Percentiles rank a stretch among this genome's conserved stretches.
Conservation (phyloP, 2,113 vertebrate genomes). For the Thryonomys swinderianus region DNA sequence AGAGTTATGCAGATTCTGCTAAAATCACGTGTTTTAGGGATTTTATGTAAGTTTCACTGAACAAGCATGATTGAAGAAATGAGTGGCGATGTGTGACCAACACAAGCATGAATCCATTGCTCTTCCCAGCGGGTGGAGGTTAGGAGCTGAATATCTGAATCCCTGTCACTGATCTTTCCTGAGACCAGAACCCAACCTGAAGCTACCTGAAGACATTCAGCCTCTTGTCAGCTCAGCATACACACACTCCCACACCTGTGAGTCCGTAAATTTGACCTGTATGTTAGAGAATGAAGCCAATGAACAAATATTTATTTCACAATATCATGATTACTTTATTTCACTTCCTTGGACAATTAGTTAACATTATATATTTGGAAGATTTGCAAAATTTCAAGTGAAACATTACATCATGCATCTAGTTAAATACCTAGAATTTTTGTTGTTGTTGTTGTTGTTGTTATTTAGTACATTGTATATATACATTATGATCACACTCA, state of each 20-base stretch:
- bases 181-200: accelerated
- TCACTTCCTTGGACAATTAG: neutral
- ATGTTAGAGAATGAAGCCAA: neutral
- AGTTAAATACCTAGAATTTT: no score
- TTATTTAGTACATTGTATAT: no score
- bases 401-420: no score
- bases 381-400: neutral
- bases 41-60: neutral
- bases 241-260: no score
- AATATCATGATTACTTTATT: neutral
- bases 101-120: neutral
- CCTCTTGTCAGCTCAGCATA: neutral
- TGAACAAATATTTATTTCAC: neutral
- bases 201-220: neutral
- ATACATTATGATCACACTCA: no score
- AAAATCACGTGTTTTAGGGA: neutral
- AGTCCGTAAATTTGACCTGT: no score
- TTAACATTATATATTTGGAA: neutral
- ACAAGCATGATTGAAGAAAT: neutral
- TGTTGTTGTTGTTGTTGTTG: no score
- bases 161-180: neutral
- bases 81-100: neutral
- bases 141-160: accelerated
- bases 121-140: accelerated
- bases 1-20: no score